Evolutionary conservation across 2,797 vertebrate species (phyloP).

Genomic region (Tauraco hartlaubi): DNA sequence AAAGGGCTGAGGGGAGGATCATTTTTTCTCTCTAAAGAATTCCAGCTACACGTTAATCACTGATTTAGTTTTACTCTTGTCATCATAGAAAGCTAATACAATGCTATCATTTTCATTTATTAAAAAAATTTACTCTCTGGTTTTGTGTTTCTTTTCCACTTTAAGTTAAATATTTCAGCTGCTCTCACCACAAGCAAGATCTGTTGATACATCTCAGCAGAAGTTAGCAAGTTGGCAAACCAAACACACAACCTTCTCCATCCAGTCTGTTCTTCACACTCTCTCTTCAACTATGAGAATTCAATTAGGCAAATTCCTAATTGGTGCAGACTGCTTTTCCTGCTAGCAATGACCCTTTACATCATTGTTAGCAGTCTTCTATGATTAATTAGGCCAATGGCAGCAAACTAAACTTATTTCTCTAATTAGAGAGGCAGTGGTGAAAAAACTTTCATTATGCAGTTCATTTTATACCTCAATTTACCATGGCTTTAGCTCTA

Average conservation of each 20-base stretch:
- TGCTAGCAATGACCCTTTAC: neutral
- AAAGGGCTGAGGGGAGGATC: accelerated
- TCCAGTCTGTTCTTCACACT: neutral
- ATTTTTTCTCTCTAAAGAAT: neutral
- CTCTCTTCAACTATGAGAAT: neutral
- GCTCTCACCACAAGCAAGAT: neutral
- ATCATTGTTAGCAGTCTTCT: neutral
- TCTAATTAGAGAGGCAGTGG: neutral
- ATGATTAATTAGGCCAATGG: neutral
- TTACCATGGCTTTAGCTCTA: neutral
- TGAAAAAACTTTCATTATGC: neutral
- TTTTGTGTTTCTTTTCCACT: neutral
- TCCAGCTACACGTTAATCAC: neutral
- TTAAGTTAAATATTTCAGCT: neutral
- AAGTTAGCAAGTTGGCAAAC: neutral
- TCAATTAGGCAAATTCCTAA: conserved; percentile 4
- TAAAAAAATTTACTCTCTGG: neutral
- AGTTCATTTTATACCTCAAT: neutral
- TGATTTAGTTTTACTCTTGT: accelerated
- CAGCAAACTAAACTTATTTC: neutral
- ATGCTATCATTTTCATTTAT: neutral
- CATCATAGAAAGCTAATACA: neutral
- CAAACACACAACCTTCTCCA: neutral
- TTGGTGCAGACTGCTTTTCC: neutral
- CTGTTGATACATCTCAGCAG: neutral